Conservation (phyloP, 1,140 invertebrate species). For the Scaptomyza graminum region DNA sequence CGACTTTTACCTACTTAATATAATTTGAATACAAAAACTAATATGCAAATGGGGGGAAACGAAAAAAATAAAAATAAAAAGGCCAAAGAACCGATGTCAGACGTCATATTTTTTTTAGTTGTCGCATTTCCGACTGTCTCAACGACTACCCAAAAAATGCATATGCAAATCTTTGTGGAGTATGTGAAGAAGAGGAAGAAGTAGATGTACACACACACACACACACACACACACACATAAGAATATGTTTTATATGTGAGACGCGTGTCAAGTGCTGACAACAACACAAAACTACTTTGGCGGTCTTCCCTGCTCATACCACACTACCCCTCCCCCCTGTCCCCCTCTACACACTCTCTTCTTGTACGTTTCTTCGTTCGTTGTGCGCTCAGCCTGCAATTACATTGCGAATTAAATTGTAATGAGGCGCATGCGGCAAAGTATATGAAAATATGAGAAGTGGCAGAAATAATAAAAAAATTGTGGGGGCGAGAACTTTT, state of each 20-base stretch:
- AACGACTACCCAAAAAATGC: conserved; percentile 69
- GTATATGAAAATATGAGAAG: conserved; percentile 75
- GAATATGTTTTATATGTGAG: conserved; percentile 63
- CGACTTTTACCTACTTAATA: conserved; percentile 54
- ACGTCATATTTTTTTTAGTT: conserved; percentile 59
- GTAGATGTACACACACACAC: too few species aligned
- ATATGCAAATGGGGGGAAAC: conserved; percentile 55
- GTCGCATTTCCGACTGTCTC: conserved; percentile 70
- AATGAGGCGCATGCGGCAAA: conserved; percentile 77
- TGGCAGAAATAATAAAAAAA: conserved; percentile 5
- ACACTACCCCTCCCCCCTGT: too few species aligned
- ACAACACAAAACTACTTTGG: conserved; percentile 26
- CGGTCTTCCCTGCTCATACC: conserved; percentile 9
- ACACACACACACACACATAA: conserved; percentile 30
- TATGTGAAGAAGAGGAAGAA: conserved; percentile 1
- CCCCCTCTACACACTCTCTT: background rate
- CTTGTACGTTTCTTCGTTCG: conserved; percentile 16
- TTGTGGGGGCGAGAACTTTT: conserved; percentile 9
- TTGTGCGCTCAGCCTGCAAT: conserved; percentile 57
- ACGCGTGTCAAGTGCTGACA: conserved; percentile 73
- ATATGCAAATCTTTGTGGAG: conserved; percentile 53
- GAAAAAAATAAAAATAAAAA: conserved; percentile 22
- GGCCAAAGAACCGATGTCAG: conserved; percentile 40
- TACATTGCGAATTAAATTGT: conserved; percentile 82
- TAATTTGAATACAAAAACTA: conserved; percentile 65